A percentile compares a stretch with the other conserved stretches of the same genome.
Evolutionary conservation across 2,888 invertebrate species (phyloP).

Genomic region (Ormyrus pomaceus): DNA sequence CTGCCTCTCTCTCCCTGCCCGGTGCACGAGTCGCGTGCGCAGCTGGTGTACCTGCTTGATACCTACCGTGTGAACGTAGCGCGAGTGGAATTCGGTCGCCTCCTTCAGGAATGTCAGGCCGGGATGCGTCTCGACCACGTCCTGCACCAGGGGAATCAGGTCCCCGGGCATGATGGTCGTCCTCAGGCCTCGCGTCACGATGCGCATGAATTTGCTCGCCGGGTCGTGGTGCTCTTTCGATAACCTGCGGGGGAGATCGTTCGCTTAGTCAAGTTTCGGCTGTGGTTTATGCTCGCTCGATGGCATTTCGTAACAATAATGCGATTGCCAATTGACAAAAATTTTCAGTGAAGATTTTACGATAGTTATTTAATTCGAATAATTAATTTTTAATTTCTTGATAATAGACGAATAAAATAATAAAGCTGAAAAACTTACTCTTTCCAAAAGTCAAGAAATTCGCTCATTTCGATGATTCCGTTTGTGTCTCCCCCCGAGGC

Average conservation of each 20-base stretch:
- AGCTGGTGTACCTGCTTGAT: neutral
- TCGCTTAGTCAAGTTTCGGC: no score
- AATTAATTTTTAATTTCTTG: no score
- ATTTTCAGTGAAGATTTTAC: neutral
- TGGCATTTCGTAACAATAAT: neutral
- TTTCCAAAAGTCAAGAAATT: constrained; percentile 94
- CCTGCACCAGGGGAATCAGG: constrained; percentile 94
- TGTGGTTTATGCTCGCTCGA: no score
- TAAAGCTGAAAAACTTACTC: constrained; percentile 80
- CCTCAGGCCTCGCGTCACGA: constrained; percentile 86
- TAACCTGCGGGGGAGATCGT: constrained; percentile 79
- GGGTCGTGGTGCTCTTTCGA: constrained; percentile 90
- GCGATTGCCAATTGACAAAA: neutral
- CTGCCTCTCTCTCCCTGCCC: neutral
- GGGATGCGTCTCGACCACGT: constrained; percentile 99
- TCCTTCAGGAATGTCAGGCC: constrained; percentile 98
- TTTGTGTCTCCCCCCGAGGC: constrained; percentile 87
- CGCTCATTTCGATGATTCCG: constrained; percentile 86
- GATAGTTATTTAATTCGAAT: neutral
- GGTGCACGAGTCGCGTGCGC: neutral
- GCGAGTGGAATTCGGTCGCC: constrained; percentile 98
- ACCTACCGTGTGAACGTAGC: constrained; percentile 96
- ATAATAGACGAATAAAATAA: no score
- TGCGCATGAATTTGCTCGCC: constrained; percentile 91
- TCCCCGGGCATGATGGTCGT: constrained; percentile 89